A percentile compares a stretch with the other conserved stretches of the same genome.
These are phyloP conservation scores for Oscheius myriophilus DNA, from an alignment of 2,888 invertebrate genomes.

Conservation along the genomic window DNA sequence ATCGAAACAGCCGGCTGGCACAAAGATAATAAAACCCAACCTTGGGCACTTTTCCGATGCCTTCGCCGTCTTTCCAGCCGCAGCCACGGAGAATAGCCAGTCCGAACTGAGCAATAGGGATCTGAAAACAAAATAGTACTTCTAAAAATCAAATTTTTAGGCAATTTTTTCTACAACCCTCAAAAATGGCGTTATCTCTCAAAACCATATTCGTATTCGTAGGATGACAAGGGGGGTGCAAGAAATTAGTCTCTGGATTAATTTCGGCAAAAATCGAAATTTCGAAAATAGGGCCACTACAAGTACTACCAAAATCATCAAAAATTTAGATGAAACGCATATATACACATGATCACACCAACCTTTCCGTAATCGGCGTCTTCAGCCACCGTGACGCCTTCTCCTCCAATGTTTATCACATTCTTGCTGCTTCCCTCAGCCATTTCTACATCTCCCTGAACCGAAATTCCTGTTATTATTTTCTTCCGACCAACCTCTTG, in stretches of 20 bases:
- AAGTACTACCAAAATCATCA: no score
- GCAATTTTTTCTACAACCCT: no score
- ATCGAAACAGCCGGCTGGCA: not conserved
- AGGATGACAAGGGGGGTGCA: no score
- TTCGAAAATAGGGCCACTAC: no score
- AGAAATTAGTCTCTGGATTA: no score
- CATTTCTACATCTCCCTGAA: no score
- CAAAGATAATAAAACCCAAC: constrained; percentile 15
- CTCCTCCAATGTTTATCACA: constrained; percentile 15
- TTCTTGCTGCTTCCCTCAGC: not conserved
- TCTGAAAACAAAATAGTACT: constrained; percentile 64
- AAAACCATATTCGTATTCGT: no score
- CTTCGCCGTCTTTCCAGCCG: constrained; percentile 77
- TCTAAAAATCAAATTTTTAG: not conserved
- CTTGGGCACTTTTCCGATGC: constrained; percentile 62
- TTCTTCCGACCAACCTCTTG: constrained; percentile 11
- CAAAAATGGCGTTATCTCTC: no score
- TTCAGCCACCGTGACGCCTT: constrained; percentile 34
- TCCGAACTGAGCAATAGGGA: constrained; percentile 85
- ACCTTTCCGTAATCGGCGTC: constrained; percentile 57
- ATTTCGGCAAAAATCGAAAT: no score
- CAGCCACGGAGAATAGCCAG: constrained; percentile 92
- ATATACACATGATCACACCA: no score
- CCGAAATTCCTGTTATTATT: no score
- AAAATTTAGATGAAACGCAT: no score